Evolutionary conservation across 2,113 vertebrate species (phyloP), one percentile per base, ranked within the genome.

Genomic region (Dicrurus megarhynchus): DNA sequence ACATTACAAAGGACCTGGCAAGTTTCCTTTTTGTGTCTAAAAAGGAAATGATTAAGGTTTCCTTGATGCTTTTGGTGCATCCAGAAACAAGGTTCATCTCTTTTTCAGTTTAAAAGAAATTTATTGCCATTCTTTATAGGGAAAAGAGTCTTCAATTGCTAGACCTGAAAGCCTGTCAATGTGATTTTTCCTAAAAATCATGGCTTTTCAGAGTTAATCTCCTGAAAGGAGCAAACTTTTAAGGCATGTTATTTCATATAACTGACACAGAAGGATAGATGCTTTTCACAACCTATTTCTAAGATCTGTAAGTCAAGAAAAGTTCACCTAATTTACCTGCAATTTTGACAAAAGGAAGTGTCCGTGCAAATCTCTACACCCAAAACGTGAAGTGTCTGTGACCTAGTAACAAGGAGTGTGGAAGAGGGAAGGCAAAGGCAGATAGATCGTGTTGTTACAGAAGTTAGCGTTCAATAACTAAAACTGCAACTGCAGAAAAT

Each of bases 111-210:
- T 87, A 56, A 87, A 92, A 91, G 33, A 24, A 49, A 84, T 89
- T 91, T 76, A 64, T 49, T 92, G 80, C n/a, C 28, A 57, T 87
- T 89, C 91, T 90, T 95, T 32, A 47, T 71, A 89, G 30, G 77
- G 69, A 93, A 95, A 84, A 84, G 28, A 80, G 50, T 12, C 44
- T 91, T 75, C 69, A 71, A 28, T 89, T 87, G 53, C 52, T 69
- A 39, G 28, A 56, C 26, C 57, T 95, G 65, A 95, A 96, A 95
- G 44, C 44, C 49, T 89, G 80, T 92, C 86, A 87, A 61, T 73
- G 44, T 84, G 91, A 94, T 96, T 92, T 92, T 95, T 89, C 80
- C 49, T 73, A 83, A 94, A 95, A 96, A 93, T 89, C 84, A 61
- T 61, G 61, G 61, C 69, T 94, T 93, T 96, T 96, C 60, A 87